Base-by-base conservation (phyloP, 2,113 vertebrate species). In the Emydura subglobosa region DNA sequence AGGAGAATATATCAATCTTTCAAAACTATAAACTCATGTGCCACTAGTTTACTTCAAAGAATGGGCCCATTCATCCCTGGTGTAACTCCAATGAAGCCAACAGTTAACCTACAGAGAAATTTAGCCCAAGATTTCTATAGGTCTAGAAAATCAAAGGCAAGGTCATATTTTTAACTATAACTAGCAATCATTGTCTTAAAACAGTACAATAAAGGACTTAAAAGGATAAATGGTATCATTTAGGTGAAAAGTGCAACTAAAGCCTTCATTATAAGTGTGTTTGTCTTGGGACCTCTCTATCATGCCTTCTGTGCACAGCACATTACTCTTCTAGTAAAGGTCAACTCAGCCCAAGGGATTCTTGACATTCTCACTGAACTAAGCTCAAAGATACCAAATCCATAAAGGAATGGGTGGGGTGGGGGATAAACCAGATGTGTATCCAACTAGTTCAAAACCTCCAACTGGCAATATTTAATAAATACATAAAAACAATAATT, bases 401-500 rank as follows among this genome's bases (percentile, higher is more conserved):
- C 47, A 86, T 39, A 24, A 86, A 55, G 86, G 22, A 79, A 16
- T 1, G 29, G 47, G 24, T 82, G 29, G 2, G 1, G 11, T 8
- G 54, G 6, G 3, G 21, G 39, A 78, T 78, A 42, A 78, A 78
- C 21, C 39, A 76, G 72, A 44, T 44, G 5, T 76, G 42, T 29
- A 14, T 57, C 86, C 81, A 88, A 14, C 61, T 65, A 44, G 9
- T 61, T 92, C 91, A 79, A 74, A 61, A 39, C 2, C 13, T 96
- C 95, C 47, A 87, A 31, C 42, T 86, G 53, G 57, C 17, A 92
- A 54, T 34, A 89, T 4, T 57, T 94, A 79, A 91, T 84, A 91
- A 82, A 91, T 82, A 21, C 27, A 94, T 22, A 84, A 25, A 57
- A n/a, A 42, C 0, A 78, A 76, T 93, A 72, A 14, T 74, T 51